These are phyloP conservation scores for Digitonthophagus gazella DNA, from an alignment of 2,888 invertebrate species.

Conservation along the genomic window DNA sequence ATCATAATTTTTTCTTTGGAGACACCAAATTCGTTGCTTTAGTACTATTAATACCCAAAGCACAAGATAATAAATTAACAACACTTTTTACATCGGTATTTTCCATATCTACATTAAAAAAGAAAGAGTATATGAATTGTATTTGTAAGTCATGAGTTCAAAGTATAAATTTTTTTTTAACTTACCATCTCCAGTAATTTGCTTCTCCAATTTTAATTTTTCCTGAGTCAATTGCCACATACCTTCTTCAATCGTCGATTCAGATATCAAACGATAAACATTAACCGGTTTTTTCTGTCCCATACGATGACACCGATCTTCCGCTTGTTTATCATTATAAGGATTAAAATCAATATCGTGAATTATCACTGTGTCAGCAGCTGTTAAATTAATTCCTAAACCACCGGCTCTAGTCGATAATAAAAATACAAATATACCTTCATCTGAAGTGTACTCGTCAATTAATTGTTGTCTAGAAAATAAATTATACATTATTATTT, in stretches of 20 bases:
- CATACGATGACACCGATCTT: conserved; percentile 82
- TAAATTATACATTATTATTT: conserved; percentile 10
- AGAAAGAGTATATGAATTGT: neutral
- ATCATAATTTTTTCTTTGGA: conserved; percentile 39
- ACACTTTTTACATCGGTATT: conserved; percentile 75
- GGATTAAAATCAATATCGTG: conserved; percentile 99
- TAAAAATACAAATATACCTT: conserved; percentile 82
- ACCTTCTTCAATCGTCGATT: conserved; percentile 89
- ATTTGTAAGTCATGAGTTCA: neutral
- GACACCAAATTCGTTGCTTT: conserved; percentile 44
- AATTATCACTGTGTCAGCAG: conserved; percentile 93
- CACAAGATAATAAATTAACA: conserved; percentile 74
- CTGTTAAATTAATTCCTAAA: conserved; percentile 90
- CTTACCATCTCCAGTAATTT: conserved; percentile 65
- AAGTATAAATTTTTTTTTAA: neutral
- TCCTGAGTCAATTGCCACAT: conserved; percentile 88
- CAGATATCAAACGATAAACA: conserved; percentile 80
- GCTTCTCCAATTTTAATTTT: conserved; percentile 87
- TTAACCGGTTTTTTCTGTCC: conserved; percentile 79
- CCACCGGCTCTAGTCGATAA: conserved; percentile 94
- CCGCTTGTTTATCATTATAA: conserved; percentile 97
- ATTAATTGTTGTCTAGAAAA: conserved; percentile 78
- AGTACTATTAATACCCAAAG: conserved; percentile 61
- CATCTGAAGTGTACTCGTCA: conserved; percentile 79
- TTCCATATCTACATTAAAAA: conserved; percentile 62